Base-by-base conservation (phyloP, 2,113 vertebrate genomes). In the Rhea americana region DNA sequence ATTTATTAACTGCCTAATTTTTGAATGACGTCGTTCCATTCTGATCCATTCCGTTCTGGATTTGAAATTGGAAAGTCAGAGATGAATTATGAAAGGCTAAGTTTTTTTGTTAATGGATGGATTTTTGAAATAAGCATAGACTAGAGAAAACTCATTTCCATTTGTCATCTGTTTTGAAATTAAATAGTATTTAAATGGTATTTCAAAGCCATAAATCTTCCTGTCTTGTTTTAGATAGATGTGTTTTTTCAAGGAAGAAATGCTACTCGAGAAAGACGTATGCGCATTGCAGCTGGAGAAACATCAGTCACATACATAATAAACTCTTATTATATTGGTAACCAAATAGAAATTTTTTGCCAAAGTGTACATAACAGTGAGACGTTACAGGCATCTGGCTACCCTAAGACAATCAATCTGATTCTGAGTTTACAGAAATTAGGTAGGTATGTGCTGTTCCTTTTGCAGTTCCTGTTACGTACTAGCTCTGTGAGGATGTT, bases 281-380 rank as follows among this genome's bases (percentile, higher is more conserved):
- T 95, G 79, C 90, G 73, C 47, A 35, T 98, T 91, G 71, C 91
- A 48, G 96, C 96, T 2, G 95, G 97, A 82, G 94, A 97, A 72
- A 94, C 87, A 5, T 96, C 97, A 63, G 48, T 98, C 51, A 89
- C 79, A 13, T 98, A 96, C 26, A 85, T 93, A 12, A 32, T 98
- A 62, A 98, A 97, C 56, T 92, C 97, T 63, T 93, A 94, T 17
- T 26, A 30, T n/a, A 35, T 22, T 21, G 89, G 66, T 4, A 96
- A 98, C 62, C 96, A 35, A 87, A 68, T 98, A 73, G 90, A 92
- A 45, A 50, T 98, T 26, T 85, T 98, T 26, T 97, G 97, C 61
- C 91, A 61, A 59, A 94, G 96, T 26, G 14, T 58, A 6, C 97
- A 97, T 5, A 84, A 80, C 22, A 97, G 91, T 1, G 67, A 91